Percentiles rank a stretch among this genome's conserved stretches.
Conservation (phyloP, 64 coral and sea anemone species). For the Platygyra sinensis region DNA sequence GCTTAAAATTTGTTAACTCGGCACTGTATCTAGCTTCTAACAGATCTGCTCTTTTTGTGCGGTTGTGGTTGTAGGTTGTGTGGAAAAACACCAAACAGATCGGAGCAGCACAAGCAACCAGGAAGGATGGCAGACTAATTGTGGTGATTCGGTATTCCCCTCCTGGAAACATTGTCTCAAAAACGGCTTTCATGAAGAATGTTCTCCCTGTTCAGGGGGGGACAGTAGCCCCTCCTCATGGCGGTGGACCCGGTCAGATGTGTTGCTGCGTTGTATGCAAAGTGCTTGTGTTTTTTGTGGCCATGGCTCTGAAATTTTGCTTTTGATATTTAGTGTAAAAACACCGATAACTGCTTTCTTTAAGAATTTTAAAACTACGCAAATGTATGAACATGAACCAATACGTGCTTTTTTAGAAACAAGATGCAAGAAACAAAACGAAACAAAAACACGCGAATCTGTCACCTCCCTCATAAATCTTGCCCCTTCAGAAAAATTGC, state of each 20-base stretch:
- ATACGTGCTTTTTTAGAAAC: too few relatives aligned
- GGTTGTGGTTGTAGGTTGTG: constrained; percentile 44
- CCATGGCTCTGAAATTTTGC: neutral
- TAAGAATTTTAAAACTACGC: too few relatives aligned
- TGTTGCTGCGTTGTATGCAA: neutral
- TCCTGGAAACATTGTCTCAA: constrained; percentile 31
- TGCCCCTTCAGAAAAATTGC: too few relatives aligned
- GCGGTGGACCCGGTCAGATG: neutral
- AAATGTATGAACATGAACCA: too few relatives aligned
- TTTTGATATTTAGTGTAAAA: neutral
- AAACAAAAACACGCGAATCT: too few relatives aligned
- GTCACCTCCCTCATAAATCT: neutral
- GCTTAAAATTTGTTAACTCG: too few relatives aligned
- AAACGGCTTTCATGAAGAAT: constrained; percentile 28
- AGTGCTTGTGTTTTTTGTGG: neutral
- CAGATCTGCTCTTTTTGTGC: neutral
- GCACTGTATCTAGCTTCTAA: too few relatives aligned
- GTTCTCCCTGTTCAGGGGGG: constrained; percentile 33
- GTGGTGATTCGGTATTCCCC: constrained; percentile 69
- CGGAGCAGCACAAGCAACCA: constrained; percentile 50
- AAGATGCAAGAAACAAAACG: too few relatives aligned
- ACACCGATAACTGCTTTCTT: too few relatives aligned
- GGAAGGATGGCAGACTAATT: constrained; percentile 28
- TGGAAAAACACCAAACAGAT: constrained; percentile 74
- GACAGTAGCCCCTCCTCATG: neutral